Evolutionary conservation across 2,888 invertebrate species (phyloP).

Genomic region (Nasonia oneida): DNA sequence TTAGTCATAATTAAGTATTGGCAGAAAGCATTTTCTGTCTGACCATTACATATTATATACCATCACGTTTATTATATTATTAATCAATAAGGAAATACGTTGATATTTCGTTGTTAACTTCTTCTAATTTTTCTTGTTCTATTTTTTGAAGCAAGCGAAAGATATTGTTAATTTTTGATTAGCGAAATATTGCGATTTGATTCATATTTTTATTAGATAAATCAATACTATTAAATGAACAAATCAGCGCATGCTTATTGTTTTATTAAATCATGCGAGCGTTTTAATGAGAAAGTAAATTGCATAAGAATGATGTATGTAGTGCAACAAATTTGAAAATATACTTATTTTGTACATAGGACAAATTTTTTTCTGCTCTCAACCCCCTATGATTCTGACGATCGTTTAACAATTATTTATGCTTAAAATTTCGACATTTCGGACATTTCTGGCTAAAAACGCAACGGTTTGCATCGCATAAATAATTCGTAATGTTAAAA

Average conservation of each 20-base stretch:
- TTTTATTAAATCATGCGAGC: not conserved
- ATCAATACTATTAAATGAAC: constrained; percentile 64
- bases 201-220: constrained; percentile 77
- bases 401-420: no score
- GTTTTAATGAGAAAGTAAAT: not conserved
- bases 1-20: constrained; percentile 23
- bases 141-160: constrained; percentile 42
- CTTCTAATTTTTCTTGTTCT: constrained; percentile 53
- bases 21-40: constrained; percentile 29
- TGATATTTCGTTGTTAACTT: constrained; percentile 53
- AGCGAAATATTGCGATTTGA: constrained; percentile 60
- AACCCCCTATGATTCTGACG: no score
- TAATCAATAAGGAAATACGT: constrained; percentile 36
- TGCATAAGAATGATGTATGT: not conserved
- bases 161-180: constrained; percentile 45
- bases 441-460: no score
- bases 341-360: no score
- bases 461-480: no score
- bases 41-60: constrained; percentile 26
- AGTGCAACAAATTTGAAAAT: not conserved
- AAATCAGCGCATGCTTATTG: constrained; percentile 16
- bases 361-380: no score
- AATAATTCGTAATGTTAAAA: no score
- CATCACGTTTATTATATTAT: constrained; percentile 42
- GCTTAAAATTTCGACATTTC: no score